A percentile compares a stretch with the other conserved stretches of the same genome.
Conservation (phyloP, 2,888 invertebrate species). For the Spodoptera littoralis region DNA sequence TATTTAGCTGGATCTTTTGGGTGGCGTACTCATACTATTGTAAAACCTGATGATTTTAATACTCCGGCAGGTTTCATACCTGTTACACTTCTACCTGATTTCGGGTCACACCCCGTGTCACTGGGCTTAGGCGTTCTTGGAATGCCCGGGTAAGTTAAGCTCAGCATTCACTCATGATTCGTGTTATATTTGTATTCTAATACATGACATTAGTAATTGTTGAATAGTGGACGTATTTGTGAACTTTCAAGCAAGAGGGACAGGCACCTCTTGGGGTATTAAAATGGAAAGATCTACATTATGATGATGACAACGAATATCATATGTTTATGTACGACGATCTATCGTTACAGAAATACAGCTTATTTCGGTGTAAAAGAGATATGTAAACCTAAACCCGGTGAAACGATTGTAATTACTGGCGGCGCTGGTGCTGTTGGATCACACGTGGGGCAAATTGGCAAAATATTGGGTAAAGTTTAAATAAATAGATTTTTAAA, state of each 20-base stretch:
- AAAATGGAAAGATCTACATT: too few relatives aligned
- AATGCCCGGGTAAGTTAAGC: slow-evolving; percentile 90
- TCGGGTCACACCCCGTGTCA: slow-evolving; percentile 89
- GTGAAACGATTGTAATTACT: slow-evolving; percentile 92
- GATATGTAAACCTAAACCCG: slow-evolving; percentile 91
- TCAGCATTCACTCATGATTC: too few relatives aligned
- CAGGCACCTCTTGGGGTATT: too few relatives aligned
- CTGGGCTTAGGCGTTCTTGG: slow-evolving; percentile 91
- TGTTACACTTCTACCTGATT: slow-evolving; percentile 87
- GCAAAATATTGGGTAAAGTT: slow-evolving; percentile 89
- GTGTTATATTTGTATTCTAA: too few relatives aligned
- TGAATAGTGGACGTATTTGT: neutral
- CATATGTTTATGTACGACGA: too few relatives aligned
- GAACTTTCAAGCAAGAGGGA: too few relatives aligned
- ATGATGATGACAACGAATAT: too few relatives aligned
- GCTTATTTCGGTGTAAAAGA: slow-evolving; percentile 93
- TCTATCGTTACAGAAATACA: slow-evolving; percentile 88
- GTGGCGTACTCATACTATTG: slow-evolving; percentile 89
- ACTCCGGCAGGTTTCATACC: slow-evolving; percentile 64
- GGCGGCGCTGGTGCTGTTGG: slow-evolving; percentile 95
- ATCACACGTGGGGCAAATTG: slow-evolving; percentile 93
- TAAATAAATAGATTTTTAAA: too few relatives aligned
- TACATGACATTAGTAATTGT: too few relatives aligned
- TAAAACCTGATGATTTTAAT: slow-evolving; percentile 66
- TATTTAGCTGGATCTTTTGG: slow-evolving; percentile 90